Base-by-base conservation (phyloP, 2,113 vertebrate species). In the Sterna hirundo region DNA sequence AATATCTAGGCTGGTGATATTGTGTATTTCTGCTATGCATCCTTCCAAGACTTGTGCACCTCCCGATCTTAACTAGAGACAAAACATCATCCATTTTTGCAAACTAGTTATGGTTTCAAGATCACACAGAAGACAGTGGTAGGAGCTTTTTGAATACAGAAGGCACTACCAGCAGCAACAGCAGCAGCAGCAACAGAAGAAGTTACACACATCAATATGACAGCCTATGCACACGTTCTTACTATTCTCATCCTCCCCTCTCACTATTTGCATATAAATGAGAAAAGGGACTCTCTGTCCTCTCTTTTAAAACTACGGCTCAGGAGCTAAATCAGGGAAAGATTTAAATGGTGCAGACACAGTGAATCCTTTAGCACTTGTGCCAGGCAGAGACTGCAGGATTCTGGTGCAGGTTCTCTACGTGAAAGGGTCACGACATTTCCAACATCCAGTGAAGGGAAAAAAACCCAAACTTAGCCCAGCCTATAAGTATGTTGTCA, bases 11-110 rank as follows among this genome's bases (percentile, higher is more conserved):
- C 99, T 99, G 97, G 99, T 99, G 95, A 99, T 99, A 97, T 99
- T 99, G 96, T 99, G 99, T 93, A 99, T 99, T 97, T 99, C 99
- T 27, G 99, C 99, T 80, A 99, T 99, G 95, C 99, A 99, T 85
- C 99, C 98, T 98, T 99, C 99, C 93, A 99, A 98, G 86, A 99
- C 99, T 97, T 99, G 99, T 34, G 99, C 99, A 40, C 99, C 99
- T 97, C 99, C 99, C 19, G 99, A 99, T 93, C 99, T 98, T 96
- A 99, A 98, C 99, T 99, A 97, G 61, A 97, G 88, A 97, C 82
- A 97, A 97, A 93, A 97, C 81, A 96, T 89, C 62, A 95, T 65
- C 57, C 78, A 60, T 96, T 95, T 96, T 97, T 90, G 79, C 85
- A 96, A 96, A 96, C 94, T 91, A 93, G 83, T 97, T 93, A 95